phyloP scores from a whole-genome alignment of 2,888 invertebrate genomes.

The Nephrocerus scutellatus region DNA sequence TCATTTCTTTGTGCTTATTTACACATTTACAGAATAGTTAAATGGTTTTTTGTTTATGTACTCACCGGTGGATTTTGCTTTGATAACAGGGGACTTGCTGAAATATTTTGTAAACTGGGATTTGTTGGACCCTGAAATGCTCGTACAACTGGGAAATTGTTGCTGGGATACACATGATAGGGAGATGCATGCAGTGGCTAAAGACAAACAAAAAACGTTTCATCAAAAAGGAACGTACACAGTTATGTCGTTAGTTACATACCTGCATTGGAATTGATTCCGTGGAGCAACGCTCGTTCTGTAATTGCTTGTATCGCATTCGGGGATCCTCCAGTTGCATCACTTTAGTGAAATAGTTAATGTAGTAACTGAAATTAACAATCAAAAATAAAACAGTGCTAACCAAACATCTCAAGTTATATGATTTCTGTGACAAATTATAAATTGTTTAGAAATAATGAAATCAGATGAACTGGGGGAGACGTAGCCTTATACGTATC shows the following conservation, averaged over 20 bases:
- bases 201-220: neutral
- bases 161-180: constrained; percentile 66
- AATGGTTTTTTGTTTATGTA: no score
- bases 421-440: neutral
- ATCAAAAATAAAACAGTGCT: no score
- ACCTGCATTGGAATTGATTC: constrained; percentile 62
- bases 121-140: constrained; percentile 47
- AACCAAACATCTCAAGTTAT: neutral
- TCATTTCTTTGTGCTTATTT: no score
- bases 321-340: constrained; percentile 76
- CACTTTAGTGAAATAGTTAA: constrained; percentile 64
- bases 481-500: no score
- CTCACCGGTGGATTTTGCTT: no score
- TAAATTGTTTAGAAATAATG: no score
- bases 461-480: no score
- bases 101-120: constrained; percentile 40
- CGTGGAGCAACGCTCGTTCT: constrained; percentile 50
- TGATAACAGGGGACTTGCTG: constrained; percentile 45
- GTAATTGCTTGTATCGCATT: constrained; percentile 51
- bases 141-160: constrained; percentile 56
- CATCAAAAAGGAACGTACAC: neutral
- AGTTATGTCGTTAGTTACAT: constrained; percentile 21
- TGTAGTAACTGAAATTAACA: constrained; percentile 60
- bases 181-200: constrained; percentile 53
- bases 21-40: no score